Evolutionary conservation across 2,113 vertebrate species (phyloP), one percentile per base, ranked within the genome.

Genomic region (Actenoides lindsayi): DNA sequence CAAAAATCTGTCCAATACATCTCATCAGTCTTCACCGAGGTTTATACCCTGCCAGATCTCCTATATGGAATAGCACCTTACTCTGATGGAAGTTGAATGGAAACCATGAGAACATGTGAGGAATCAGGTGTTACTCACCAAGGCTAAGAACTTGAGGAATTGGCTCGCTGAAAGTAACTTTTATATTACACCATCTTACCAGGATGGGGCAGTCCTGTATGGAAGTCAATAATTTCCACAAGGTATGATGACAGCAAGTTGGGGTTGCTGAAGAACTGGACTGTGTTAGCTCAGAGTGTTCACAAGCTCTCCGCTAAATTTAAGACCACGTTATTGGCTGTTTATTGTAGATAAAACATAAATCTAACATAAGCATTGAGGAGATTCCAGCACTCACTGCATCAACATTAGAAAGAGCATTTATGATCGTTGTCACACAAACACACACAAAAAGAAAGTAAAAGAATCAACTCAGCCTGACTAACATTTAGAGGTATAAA

Each of bases 401-500:
- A 94, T 88, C 96, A 97, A 94, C 87, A 96, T 92, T 92, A 97
- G 94, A 97, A 98, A 97, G 83, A 90, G 42, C 87, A 75, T 96
- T 97, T 97, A 83, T 91, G 96, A 97, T 97, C 96, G 94, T 94
- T 97, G 97, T 97, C 85, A 92, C 84, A 94, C 14, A 93, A 96
- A 83, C 37, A 89, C 13, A 87, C 56, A 87, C 39, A 44, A 44
- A 91, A 88, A 89, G 41, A 94, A 97, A 96, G 82, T 60, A 81
- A 89, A 92, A 96, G 91, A 95, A 83, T 82, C 59, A 94, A 35
- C 82, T 90, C 79, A 90, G 82, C 54, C 95, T 96, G 93, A 79
- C 93, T 97, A 98, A 97, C 95, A 95, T 98, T 97, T 97, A 97
- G 91, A 97, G 85, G 96, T 92, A 96, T 42, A 97, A 98, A 96